Conservation (phyloP, 2,888 invertebrate genomes). For the Archaeoteleia sp. region DNA sequence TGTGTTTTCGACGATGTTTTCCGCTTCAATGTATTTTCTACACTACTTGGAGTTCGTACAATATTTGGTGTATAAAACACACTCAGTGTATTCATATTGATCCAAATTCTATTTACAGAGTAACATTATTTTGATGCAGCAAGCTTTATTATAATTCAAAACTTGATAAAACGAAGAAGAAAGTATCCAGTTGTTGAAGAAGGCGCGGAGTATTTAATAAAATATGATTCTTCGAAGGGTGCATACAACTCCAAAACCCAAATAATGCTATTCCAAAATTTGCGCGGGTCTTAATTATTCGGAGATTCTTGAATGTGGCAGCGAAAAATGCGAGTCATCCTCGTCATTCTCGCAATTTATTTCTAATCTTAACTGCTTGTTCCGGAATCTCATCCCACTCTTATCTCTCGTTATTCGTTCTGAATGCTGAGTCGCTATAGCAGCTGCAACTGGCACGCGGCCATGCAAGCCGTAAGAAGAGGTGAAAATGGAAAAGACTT, state of each 20-base stretch:
- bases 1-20: too few relatives aligned
- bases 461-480: constrained; percentile 59
- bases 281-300: constrained; percentile 42
- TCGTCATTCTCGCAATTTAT: constrained; percentile 52
- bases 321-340: constrained; percentile 46
- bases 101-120: too few relatives aligned
- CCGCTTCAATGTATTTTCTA: too few relatives aligned
- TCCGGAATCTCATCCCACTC: constrained; percentile 9
- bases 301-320: constrained; percentile 12
- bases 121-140: too few relatives aligned
- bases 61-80: too few relatives aligned
- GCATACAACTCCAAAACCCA: constrained; percentile 33
- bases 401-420: constrained; percentile 43
- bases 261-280: constrained; percentile 23
- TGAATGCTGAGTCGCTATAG: constrained; percentile 55
- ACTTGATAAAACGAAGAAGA: constrained; percentile 1
- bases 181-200: constrained; percentile 11
- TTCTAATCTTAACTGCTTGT: constrained; percentile 47
- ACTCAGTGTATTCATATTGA: too few relatives aligned
- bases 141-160: too few relatives aligned
- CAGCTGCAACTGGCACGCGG: constrained; percentile 68
- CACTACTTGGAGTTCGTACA: too few relatives aligned
- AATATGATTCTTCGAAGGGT: constrained; percentile 1
- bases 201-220: constrained; percentile 37
- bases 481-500: constrained; percentile 65